A percentile compares a stretch with the other conserved stretches of the same genome.
phyloP scores from a whole-genome alignment of 2,888 invertebrate genomes.

The Syrphus vitripennis region DNA sequence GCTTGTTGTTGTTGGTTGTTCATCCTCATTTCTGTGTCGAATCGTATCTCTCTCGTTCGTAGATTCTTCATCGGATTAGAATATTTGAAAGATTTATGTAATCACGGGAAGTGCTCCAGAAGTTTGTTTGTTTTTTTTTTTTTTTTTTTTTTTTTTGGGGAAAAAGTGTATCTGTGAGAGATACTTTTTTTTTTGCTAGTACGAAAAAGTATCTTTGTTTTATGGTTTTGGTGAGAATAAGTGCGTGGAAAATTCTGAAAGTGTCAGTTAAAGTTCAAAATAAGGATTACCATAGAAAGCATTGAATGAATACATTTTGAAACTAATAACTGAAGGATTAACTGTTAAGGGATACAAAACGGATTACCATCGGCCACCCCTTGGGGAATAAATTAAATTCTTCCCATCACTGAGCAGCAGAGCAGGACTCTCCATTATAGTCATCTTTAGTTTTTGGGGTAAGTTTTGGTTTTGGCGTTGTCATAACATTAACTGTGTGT shows the following conservation, averaged over 20 bases:
- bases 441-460: conserved; percentile 45
- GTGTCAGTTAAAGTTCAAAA: conserved; percentile 16
- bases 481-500: conserved; percentile 33
- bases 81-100: conserved; percentile 65
- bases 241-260: background rate
- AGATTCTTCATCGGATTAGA: conserved; percentile 27
- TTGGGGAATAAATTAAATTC: conserved; percentile 12
- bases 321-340: conserved; percentile 63
- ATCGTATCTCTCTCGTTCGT: background rate
- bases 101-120: conserved; percentile 51
- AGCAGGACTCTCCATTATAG: background rate
- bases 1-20: background rate
- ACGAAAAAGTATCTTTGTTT: conserved; percentile 4
- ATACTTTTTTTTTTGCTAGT: background rate
- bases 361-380: conserved; percentile 46
- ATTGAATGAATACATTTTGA: conserved; percentile 30
- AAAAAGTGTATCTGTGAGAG: conserved; percentile 18
- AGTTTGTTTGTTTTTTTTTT: too few species aligned
- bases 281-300: conserved; percentile 25
- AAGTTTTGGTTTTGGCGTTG: conserved; percentile 48
- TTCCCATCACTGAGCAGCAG: background rate
- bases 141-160: background rate
- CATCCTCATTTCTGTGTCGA: conserved; percentile 4
- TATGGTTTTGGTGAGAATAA: background rate
- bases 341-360: conserved; percentile 63